Evolutionary conservation across 2,888 invertebrate genomes (phyloP).

Genomic region (Caenorhabditis macrosperma): DNA sequence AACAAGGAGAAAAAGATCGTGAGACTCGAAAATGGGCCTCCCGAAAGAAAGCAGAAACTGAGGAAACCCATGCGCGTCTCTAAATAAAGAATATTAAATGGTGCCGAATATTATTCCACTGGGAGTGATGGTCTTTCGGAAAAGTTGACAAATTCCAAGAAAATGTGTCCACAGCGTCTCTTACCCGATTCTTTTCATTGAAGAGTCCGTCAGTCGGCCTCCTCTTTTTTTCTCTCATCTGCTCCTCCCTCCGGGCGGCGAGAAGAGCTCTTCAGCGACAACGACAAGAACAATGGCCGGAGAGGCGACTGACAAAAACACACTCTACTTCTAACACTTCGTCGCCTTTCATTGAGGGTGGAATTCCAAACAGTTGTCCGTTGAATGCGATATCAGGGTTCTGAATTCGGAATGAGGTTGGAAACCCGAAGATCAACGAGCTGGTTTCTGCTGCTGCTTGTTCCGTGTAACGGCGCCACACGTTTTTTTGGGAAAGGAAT

Average conservation of each 20-base stretch:
- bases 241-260: not conserved
- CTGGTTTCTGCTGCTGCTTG: not conserved
- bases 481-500: too few species aligned
- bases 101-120: conserved; percentile 61
- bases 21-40: not conserved
- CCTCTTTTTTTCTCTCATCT: not conserved
- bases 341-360: conserved; percentile 38
- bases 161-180: conserved; percentile 41
- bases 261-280: conserved; percentile 37
- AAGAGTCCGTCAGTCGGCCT: conserved; percentile 40
- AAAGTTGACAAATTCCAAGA: conserved; percentile 60
- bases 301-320: conserved; percentile 48
- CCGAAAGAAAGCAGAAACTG: not conserved
- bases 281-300: conserved; percentile 41
- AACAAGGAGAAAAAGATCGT: not conserved
- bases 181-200: conserved; percentile 57
- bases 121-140: conserved; percentile 54
- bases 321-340: conserved; percentile 35
- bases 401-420: conserved; percentile 32
- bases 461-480: too few species aligned
- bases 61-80: conserved; percentile 14
- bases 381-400: conserved; percentile 18
- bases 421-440: conserved; percentile 14
- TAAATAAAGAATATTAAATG: conserved; percentile 65
- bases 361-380: conserved; percentile 15